These are phyloP conservation scores for cat (Felis catus) DNA, from an alignment of 2,113 vertebrate genomes.

Conservation along the genomic window F.catus_Fca126_mat1.0 CM031414.1:89473501-89474000, in stretches of 20 bases:
- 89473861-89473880: not conserved
- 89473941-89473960: slow-evolving; percentile 22
- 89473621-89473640: slow-evolving; percentile 44
- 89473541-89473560: not conserved
- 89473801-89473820: not conserved
- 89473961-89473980: slow-evolving; percentile 22
- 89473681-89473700: slow-evolving; percentile 41
- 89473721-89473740: not conserved
- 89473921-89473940: not conserved
- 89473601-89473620: slow-evolving; percentile 31
- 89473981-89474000: slow-evolving; percentile 4
- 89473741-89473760: not conserved
- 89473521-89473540: slow-evolving; percentile 19
- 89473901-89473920: not conserved
- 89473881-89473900: not conserved
- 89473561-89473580: not conserved
- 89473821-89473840: not conserved
- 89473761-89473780: not conserved
- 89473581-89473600: slow-evolving; percentile 23
- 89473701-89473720: not conserved
- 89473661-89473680: slow-evolving; percentile 43
- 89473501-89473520: not conserved
- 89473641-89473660: slow-evolving; percentile 30
- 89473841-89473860: not conserved
- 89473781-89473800: not conserved